Evolutionary conservation across 2,797 vertebrate genomes (phyloP).

Genomic region (Arrhamphus sclerolepis): DNA sequence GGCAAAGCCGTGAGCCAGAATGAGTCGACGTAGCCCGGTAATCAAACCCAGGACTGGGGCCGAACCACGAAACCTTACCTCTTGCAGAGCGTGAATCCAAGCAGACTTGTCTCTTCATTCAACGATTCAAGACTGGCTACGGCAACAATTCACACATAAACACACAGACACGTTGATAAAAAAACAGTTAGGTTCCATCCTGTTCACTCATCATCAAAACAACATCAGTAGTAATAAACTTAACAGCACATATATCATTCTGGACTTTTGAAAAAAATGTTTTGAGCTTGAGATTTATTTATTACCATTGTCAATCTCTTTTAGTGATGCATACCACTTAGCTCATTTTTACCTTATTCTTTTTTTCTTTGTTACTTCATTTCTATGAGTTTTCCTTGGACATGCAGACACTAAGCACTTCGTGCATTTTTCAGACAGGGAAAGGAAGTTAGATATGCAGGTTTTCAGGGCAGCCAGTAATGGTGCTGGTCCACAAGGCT

Average conservation of each 20-base stretch:
- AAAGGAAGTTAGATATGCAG: conserved; percentile 59
- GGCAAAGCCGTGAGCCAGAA: conserved; percentile 98
- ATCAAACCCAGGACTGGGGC: conserved; percentile 79
- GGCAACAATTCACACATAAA: conserved; percentile 62
- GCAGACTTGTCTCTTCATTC: conserved; percentile 87
- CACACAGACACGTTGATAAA: conserved; percentile 47
- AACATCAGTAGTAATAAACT: conserved; percentile 43
- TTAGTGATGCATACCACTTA: conserved; percentile 72
- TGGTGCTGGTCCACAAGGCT: conserved; percentile 68
- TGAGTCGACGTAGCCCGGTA: conserved; percentile 96
- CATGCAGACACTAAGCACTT: conserved; percentile 78
- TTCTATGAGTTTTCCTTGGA: conserved; percentile 66
- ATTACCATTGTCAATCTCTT: conserved; percentile 71
- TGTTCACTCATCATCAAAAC: conserved; percentile 44
- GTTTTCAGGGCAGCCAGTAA: conserved; percentile 80
- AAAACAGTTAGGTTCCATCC: conserved; percentile 44
- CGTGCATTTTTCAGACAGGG: conserved; percentile 74
- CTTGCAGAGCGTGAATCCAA: conserved; percentile 93
- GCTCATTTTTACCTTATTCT: conserved; percentile 77
- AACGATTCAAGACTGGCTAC: conserved; percentile 82
- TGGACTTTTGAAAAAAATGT: conserved; percentile 45
- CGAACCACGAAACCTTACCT: conserved; percentile 86
- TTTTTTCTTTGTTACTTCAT: conserved; percentile 38
- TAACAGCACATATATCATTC: conserved; percentile 49
- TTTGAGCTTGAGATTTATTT: conserved; percentile 58